phyloP scores from a whole-genome alignment of 2,888 invertebrate species.

The Lysandra coridon region DNA sequence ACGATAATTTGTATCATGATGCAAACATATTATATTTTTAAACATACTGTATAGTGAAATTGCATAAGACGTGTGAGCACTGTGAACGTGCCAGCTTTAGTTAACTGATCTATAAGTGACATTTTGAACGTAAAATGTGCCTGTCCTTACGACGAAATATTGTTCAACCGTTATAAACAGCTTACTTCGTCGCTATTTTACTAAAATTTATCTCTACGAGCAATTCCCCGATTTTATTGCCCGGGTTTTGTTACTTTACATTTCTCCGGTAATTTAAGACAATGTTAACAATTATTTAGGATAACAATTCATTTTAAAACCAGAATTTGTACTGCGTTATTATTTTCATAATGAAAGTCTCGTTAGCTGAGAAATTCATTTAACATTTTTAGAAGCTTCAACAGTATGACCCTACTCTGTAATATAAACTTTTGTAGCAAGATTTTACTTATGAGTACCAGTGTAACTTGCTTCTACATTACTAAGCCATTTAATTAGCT shows the following conservation, averaged over 20 bases:
- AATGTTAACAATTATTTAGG: conserved; percentile 12
- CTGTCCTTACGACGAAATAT: not conserved
- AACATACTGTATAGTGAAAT: too few species aligned
- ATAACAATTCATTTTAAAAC: not conserved
- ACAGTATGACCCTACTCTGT: not conserved
- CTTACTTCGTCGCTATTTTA: not conserved
- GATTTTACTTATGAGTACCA: not conserved
- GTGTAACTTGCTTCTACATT: too few species aligned
- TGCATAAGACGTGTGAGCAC: too few species aligned
- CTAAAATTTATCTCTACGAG: conserved; percentile 6
- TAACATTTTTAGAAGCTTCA: not conserved
- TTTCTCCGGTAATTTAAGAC: not conserved
- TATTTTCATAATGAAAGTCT: not conserved
- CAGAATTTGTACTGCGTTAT: not conserved
- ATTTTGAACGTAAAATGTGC: not conserved
- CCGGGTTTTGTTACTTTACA: not conserved
- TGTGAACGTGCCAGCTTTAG: too few species aligned
- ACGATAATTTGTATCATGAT: too few species aligned
- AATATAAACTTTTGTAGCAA: not conserved
- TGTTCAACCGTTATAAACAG: not conserved
- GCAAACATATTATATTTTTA: too few species aligned
- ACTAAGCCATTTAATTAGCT: too few species aligned
- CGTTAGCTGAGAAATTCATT: not conserved
- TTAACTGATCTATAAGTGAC: not conserved
- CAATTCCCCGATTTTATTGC: conserved; percentile 1